These are phyloP conservation scores for Diabrotica virgifera DNA, from an alignment of 1,140 invertebrate genomes.

Conservation along the genomic window DNA sequence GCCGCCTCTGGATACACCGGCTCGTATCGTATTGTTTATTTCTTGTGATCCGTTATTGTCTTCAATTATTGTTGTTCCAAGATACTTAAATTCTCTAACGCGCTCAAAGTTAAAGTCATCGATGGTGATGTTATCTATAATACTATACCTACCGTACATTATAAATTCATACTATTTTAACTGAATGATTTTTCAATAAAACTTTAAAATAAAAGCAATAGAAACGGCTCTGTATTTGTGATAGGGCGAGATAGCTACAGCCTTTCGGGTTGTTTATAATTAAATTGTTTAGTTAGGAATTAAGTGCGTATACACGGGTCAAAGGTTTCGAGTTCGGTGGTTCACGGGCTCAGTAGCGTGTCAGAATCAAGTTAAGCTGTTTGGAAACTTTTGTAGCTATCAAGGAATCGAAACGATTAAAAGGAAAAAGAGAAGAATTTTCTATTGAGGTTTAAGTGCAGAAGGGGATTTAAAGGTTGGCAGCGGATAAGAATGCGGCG, in stretches of 20 bases:
- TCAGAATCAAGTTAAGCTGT: background rate
- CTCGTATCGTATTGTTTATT: too few species aligned
- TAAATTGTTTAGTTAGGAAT: constrained; percentile 13
- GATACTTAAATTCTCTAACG: too few species aligned
- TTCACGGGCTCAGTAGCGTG: background rate
- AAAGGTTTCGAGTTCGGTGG: background rate
- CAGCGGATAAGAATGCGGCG: background rate
- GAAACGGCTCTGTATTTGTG: background rate
- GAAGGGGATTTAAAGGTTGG: background rate
- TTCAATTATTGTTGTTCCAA: too few species aligned
- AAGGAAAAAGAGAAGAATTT: background rate
- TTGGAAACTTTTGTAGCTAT: background rate
- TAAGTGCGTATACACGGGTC: constrained; percentile 5
- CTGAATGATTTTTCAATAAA: too few species aligned
- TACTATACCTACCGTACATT: too few species aligned
- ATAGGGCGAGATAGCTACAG: background rate
- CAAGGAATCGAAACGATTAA: background rate
- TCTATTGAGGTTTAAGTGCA: background rate
- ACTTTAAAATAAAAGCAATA: background rate
- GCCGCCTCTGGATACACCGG: too few species aligned
- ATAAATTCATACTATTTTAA: too few species aligned
- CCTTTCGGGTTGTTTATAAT: constrained; percentile 12
- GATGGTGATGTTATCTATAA: too few species aligned
- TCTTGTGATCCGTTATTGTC: too few species aligned
- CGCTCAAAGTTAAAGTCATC: too few species aligned